phyloP scores from a whole-genome alignment of 2,113 vertebrate species.

The Vulpes lagopus region DNA sequence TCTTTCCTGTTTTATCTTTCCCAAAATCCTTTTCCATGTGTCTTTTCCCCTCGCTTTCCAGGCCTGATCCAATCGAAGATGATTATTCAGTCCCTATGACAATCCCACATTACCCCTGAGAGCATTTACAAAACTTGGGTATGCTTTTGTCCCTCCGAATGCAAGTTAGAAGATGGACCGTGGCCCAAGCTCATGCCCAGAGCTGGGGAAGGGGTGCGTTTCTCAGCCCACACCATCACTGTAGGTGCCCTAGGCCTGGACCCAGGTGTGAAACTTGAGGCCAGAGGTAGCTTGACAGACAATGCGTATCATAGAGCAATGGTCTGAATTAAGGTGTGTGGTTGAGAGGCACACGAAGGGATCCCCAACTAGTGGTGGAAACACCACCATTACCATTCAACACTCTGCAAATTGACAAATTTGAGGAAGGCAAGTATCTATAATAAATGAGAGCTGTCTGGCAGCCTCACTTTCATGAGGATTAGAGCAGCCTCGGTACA shows the following conservation, averaged over 20 bases:
- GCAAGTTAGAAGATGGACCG: neutral
- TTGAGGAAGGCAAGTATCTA: fast-evolving
- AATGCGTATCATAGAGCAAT: fast-evolving
- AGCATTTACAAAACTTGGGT: no score
- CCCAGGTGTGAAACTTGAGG: neutral
- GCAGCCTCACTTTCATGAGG: neutral
- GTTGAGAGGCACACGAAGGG: fast-evolving
- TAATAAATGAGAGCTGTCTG: neutral
- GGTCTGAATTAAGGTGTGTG: fast-evolving
- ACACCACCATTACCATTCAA: fast-evolving
- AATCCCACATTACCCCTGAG: neutral
- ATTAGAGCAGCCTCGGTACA: neutral
- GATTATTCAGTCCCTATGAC: neutral
- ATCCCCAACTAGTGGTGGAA: fast-evolving
- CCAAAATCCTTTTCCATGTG: neutral
- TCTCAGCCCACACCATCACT: neutral
- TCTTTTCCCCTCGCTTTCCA: neutral
- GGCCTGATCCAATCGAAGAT: neutral
- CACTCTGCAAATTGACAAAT: neutral
- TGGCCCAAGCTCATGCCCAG: neutral
- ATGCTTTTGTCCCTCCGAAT: neutral
- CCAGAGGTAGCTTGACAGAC: neutral
- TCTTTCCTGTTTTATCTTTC: neutral
- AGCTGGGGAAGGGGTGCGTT: neutral
- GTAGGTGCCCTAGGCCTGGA: neutral